These are phyloP conservation scores for Leucophora obtusa DNA, from an alignment of 2,888 invertebrate genomes.

Conservation along the genomic window DNA sequence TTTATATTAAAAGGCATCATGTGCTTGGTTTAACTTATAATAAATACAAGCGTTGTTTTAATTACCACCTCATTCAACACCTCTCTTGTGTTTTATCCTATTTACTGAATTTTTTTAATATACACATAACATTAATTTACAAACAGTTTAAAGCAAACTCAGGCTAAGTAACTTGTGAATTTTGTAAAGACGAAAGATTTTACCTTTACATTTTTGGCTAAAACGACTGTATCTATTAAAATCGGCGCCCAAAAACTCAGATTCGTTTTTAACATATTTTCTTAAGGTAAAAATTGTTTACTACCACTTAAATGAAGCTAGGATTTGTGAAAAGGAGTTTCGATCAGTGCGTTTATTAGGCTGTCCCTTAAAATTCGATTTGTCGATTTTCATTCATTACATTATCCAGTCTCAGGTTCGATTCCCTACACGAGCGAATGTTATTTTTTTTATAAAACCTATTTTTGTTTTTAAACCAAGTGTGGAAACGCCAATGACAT, in stretches of 20 bases:
- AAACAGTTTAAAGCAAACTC: conserved; percentile 20
- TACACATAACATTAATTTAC: conserved; percentile 17
- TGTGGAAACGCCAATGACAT: too few relatives aligned
- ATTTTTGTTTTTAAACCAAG: too few relatives aligned
- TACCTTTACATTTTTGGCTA: background rate
- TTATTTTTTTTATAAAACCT: too few relatives aligned
- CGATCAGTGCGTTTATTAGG: too few relatives aligned
- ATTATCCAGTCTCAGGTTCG: too few relatives aligned
- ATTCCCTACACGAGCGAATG: too few relatives aligned
- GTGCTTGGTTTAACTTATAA: conserved; percentile 21
- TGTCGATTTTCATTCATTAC: too few relatives aligned
- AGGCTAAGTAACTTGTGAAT: conserved; percentile 14
- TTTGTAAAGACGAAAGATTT: conserved; percentile 8
- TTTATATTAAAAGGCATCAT: conserved; percentile 50
- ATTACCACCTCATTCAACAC: conserved; percentile 40
- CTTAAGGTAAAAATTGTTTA: too few relatives aligned
- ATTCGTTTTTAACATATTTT: too few relatives aligned
- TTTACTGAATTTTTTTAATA: background rate
- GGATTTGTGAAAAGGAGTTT: too few relatives aligned
- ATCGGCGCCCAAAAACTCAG: background rate
- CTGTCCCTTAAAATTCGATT: too few relatives aligned
- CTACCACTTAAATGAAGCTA: too few relatives aligned
- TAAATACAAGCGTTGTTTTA: conserved; percentile 26
- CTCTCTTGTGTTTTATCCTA: background rate
- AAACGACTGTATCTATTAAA: background rate